Percentiles rank a stretch among this genome's conserved stretches.
phyloP scores from a whole-genome alignment of 2,113 vertebrate genomes.

The Grammatotria lemairii region DNA sequence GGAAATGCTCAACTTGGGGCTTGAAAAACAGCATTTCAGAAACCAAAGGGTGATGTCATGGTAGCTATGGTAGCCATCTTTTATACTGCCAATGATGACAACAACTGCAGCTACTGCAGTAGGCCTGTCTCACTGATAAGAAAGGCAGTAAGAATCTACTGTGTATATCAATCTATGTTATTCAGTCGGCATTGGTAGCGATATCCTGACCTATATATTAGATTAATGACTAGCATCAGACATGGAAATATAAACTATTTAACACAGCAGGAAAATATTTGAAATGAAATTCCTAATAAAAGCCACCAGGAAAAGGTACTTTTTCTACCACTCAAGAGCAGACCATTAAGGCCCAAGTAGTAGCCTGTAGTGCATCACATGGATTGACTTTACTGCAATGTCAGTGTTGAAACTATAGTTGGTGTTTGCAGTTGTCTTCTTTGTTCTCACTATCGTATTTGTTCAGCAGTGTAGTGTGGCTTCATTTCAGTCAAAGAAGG shows the following conservation, averaged over 20 bases:
- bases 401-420: background rate
- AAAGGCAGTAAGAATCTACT: background rate
- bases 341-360: background rate
- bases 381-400: background rate
- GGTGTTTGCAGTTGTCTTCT: background rate
- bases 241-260: background rate
- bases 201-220: background rate
- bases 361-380: background rate
- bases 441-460: background rate
- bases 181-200: background rate
- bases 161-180: background rate
- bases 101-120: background rate
- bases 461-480: background rate
- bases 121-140: background rate
- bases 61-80: background rate
- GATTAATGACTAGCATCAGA: background rate
- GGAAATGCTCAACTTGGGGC: background rate
- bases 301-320: background rate
- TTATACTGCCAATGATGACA: background rate
- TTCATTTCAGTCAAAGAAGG: conserved; percentile 3
- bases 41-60: background rate
- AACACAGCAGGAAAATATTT: background rate
- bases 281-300: background rate
- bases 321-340: background rate
- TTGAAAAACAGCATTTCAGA: background rate